These are phyloP conservation scores for Megaceryle torquata DNA, from an alignment of 2,113 vertebrate species.

Conservation along the genomic window DNA sequence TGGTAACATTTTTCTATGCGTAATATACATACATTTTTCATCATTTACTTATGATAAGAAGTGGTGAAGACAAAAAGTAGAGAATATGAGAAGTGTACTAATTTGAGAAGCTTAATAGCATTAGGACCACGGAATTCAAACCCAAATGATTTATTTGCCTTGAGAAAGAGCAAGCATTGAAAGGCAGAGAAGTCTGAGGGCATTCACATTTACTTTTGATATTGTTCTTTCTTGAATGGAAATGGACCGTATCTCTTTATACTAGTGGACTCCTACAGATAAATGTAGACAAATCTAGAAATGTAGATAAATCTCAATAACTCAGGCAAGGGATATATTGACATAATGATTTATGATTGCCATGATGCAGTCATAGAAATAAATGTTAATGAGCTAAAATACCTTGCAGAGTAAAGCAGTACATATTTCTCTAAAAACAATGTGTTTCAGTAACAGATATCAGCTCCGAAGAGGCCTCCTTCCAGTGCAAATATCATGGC, in stretches of 20 bases:
- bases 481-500: background rate
- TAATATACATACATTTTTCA: background rate
- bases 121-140: background rate
- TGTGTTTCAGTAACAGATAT: background rate
- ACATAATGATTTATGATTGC: background rate
- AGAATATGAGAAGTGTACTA: background rate
- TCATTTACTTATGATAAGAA: background rate
- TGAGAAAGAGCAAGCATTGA: background rate
- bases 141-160: background rate
- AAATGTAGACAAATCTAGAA: background rate
- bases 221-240: background rate
- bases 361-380: background rate
- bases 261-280: background rate
- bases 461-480: background rate
- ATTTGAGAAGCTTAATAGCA: background rate
- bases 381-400: background rate
- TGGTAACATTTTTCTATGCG: background rate
- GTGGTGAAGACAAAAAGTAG: background rate
- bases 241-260: background rate
- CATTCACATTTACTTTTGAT: background rate
- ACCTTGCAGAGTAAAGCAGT: background rate
- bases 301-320: background rate
- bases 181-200: background rate
- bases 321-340: background rate
- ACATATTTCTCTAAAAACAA: background rate